Base-by-base conservation (phyloP, 1,140 invertebrate genomes). In the Macrotrachela quadricornifera region DNA sequence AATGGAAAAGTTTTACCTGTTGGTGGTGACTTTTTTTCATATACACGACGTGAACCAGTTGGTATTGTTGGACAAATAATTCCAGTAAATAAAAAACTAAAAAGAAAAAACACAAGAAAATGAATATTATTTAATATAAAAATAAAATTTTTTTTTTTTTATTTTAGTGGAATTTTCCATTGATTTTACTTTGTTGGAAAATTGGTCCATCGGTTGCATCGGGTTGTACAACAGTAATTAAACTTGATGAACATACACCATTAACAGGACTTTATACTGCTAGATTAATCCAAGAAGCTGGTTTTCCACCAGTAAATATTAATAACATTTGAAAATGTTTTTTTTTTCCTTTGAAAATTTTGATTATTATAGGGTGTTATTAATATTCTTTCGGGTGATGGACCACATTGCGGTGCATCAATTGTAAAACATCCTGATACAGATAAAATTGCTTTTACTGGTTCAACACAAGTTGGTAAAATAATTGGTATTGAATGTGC, bases 41-140 rank as follows among this genome's bases (percentile, higher is more conserved):
- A 90, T 61, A 95, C 91, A 0, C 76, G 86, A 30, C 85, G 90
- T 60, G 90, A 97, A 67, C 88, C 92, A 1, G 81, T 96, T 30
- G 92, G 91, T 46, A 86, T 97, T 44, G 92, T 87, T 71, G 91
- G 83, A 18, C 87, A 94, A 71, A 94, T 96, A 53, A 94, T 94
- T 57, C 90, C 54, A 49, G 70, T 69, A 71, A 71, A 56, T 66
- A 64, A 47, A 55, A 59, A 8, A 30, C 2, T 30, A 30, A 2
- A 9, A 4, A 9, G 21, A 30, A 30, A n/a, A n/a, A n/a, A n/a
- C n/a, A n/a, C n/a, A n/a, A n/a, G n/a, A n/a, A n/a, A n/a, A n/a
- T n/a, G n/a, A n/a, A n/a, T n/a, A n/a, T n/a, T n/a, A n/a, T n/a
- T n/a, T 30, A 4, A 30, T 2, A 30, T 30, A 4, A 4, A 30